Conservation (phyloP, 2,113 vertebrate species). For the Alosa alosa region DNA sequence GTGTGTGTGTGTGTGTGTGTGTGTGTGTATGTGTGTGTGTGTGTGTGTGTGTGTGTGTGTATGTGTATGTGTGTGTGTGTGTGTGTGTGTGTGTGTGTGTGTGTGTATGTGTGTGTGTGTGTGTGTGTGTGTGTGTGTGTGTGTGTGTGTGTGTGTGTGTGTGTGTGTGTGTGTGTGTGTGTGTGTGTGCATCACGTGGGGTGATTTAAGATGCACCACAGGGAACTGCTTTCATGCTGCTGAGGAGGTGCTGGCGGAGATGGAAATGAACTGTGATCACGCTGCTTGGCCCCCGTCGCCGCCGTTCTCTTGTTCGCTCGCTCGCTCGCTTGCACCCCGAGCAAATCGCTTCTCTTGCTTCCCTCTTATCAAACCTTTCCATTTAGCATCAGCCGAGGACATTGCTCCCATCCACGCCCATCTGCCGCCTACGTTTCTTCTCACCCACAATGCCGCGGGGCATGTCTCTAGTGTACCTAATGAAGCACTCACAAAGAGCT, state of each 20-base stretch:
- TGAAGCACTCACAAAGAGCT: not conserved
- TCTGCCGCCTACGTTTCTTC: not conserved
- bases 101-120: conserved; percentile 9
- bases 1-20: conserved; percentile 7
- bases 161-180: conserved; percentile 2
- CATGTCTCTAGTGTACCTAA: not conserved
- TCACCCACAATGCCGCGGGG: not conserved
- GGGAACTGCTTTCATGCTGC: not conserved
- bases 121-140: not conserved
- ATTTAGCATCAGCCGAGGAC: too few relatives aligned
- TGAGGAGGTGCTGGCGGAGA: not conserved
- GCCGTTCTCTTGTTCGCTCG: not conserved
- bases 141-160: not conserved
- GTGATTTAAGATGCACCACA: not conserved
- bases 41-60: not conserved
- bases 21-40: not conserved
- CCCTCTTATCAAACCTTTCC: not conserved
- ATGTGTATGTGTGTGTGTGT: not conserved
- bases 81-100: not conserved
- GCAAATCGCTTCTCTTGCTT: not conserved
- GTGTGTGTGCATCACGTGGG: not conserved
- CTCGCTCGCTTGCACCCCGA: not conserved
- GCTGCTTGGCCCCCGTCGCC: not conserved
- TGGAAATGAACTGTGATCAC: conserved; percentile 42
- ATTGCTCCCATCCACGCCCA: not conserved